Evolutionary conservation across 2,797 vertebrate species (phyloP), one percentile per base, ranked within the genome.

Genomic region (Hypotaenidia philippensis): DNA sequence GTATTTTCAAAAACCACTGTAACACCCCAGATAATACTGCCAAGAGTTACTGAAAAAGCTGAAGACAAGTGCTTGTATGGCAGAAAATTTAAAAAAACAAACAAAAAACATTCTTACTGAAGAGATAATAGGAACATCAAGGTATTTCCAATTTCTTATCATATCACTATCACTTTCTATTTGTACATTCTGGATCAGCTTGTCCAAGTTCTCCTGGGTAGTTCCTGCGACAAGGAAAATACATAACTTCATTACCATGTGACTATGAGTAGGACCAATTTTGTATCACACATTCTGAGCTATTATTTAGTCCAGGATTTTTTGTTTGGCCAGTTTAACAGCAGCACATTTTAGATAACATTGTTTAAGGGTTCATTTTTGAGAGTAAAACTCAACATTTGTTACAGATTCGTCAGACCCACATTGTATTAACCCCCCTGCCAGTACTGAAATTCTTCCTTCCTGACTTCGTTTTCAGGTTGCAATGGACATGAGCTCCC

Each of bases 111-210:
- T 94, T 92, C 98, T 98, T 97, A 97, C 96, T 77, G 96, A 95
- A 83, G 94, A 74, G 19, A 99, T 98, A 91, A 99, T 98, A 47
- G 99, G 98, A 81, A 99, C 99, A 17, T 99, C 99, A 80, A 99
- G 98, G 76, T 99, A 98, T 94, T 98, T 99, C 99, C 99, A 99
- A 96, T 99, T 99, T 80, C 97, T 98, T 97, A 99, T 99, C 96
- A 99, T 99, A 92, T 99, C 99, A 55, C 98, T 98, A 18, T 99
- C 98, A 6, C 98, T 97, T 97, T 99, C 98, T 82, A 99, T 99
- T 94, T 99, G 99, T 52, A 99, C 99, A 80, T 99, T 99, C 96
- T 99, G 99, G 97, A 99, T 99, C 83, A 99, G 98, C 96, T 99
- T 99, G 94, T 98, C 99, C 92, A 99, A 97, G 96, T 99, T 99